Percentiles rank a stretch among this genome's conserved stretches.
Evolutionary conservation across 2,113 vertebrate genomes (phyloP).

Genomic region (Silurus asotus): DNA sequence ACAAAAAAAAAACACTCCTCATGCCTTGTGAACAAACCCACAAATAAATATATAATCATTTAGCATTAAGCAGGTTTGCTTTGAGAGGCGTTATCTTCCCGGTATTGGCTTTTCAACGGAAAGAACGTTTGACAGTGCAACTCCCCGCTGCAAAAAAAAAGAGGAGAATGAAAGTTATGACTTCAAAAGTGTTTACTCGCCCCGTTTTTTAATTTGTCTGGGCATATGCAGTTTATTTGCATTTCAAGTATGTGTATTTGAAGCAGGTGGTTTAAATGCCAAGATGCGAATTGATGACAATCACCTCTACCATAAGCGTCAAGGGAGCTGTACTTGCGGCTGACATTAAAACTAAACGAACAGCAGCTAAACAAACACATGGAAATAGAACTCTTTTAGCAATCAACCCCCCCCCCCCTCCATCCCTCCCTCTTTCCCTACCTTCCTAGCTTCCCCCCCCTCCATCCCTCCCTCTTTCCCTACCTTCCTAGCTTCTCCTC

Average conservation of each 20-base stretch:
- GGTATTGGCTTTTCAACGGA: constrained; percentile 52
- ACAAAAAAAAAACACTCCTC: constrained; percentile 44
- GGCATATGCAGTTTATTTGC: constrained; percentile 75
- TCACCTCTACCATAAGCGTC: constrained; percentile 68
- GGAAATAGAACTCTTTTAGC: constrained; percentile 64
- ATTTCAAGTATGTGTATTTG: constrained; percentile 79
- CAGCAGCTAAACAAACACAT: constrained; percentile 66
- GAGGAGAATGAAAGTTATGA: constrained; percentile 61
- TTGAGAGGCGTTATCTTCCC: constrained; percentile 59
- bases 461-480: too few species aligned
- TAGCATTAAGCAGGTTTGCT: constrained; percentile 56
- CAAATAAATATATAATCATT: constrained; percentile 68
- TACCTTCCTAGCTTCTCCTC: not conserved
- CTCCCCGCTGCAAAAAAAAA: constrained; percentile 59
- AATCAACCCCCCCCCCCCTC: constrained; percentile 29
- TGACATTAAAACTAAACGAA: constrained; percentile 78
- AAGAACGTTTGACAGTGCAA: constrained; percentile 66
- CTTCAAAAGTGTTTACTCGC: constrained; percentile 67
- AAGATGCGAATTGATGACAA: constrained; percentile 78
- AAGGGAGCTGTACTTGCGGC: constrained; percentile 58
- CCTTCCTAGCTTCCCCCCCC: not conserved
- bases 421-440: too few species aligned
- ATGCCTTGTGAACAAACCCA: constrained; percentile 56
- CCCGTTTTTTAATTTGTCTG: constrained; percentile 72
- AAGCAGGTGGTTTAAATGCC: constrained; percentile 80